Evolutionary conservation across 2,113 vertebrate species (phyloP), one percentile per base, ranked within the genome.

Genomic region (Bubalus kerabau): DNA sequence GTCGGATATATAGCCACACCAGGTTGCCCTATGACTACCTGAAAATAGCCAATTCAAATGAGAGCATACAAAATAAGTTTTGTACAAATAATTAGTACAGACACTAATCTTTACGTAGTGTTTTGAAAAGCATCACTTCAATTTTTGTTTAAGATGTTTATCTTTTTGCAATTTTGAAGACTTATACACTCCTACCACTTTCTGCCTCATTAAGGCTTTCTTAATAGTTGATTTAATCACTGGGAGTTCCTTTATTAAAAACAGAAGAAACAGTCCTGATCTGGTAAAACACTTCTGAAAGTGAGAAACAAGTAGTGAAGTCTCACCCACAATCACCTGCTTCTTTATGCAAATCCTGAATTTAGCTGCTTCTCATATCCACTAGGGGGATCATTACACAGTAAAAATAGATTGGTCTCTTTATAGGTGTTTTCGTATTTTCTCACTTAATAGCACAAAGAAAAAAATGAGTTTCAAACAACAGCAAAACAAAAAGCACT

Each of bases 321-420:
- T 93, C 91, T 96, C 96, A 93, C 96, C 85, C 83, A 95, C 93
- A 84, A 87, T 96, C 93, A 97, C 97, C 95, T 97, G 95, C 80
- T 87, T 87, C 93, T 93, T 94, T 97, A 95, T 93, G 97, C 96
- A 97, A 97, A 97, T 95, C 76, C 67, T 26, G 30, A 52, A 46
- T 59, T 83, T 85, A 46, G 60, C 98, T 97, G 83, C 97, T 93
- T 81, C 96, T 94, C 71, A 92, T 54, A 87, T 97, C 98, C 98
- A 98, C 98, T 98, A 98, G 98, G 97, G 98, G 98, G 98, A 97
- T 93, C 98, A 98, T 86, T 92, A 97, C 97, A 97, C 98, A 98
- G 93, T 95, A 82, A 97, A 98, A 98, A 95, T 94, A 96, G 86
- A 85, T 14, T 57, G 28, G 46, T 85, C 94, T 96, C 91, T 94